Percentiles rank a stretch among this genome's conserved stretches.
Conservation (phyloP, 2,888 invertebrate genomes). For the Phengaris alcon region DNA sequence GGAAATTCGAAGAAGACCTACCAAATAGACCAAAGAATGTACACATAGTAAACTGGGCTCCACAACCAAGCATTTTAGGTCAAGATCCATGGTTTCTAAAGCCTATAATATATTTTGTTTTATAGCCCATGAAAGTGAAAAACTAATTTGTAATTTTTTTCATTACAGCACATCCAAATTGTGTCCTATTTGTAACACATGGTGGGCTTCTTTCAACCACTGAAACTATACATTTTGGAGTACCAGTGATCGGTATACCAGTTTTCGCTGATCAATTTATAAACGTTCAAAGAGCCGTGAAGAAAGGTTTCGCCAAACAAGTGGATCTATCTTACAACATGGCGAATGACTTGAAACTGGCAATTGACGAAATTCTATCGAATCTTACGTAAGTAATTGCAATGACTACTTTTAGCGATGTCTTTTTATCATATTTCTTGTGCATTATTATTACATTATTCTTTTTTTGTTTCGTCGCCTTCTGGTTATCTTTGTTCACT, state of each 20-base stretch:
- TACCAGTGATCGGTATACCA: constrained; percentile 54
- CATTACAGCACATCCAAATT: constrained; percentile 49
- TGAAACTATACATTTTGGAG: constrained; percentile 51
- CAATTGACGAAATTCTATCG: constrained; percentile 47
- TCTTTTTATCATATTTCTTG: neutral
- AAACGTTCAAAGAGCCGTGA: constrained; percentile 52
- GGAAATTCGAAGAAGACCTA: constrained; percentile 65
- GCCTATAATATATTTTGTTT: neutral
- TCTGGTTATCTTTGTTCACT: too few species aligned
- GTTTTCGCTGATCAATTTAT: constrained; percentile 55
- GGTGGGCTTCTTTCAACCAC: constrained; percentile 53
- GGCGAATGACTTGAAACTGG: constrained; percentile 45
- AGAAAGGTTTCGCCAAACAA: constrained; percentile 49
- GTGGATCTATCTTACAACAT: constrained; percentile 47
- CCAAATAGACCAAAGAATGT: constrained; percentile 59
- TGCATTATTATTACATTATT: neutral
- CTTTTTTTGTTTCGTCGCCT: too few species aligned
- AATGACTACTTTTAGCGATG: neutral
- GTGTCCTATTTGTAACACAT: constrained; percentile 50
- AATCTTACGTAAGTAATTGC: constrained; percentile 44
- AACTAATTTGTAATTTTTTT: constrained; percentile 31
- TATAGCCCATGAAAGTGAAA: neutral
- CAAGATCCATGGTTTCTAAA: neutral
- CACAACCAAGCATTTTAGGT: constrained; percentile 56
- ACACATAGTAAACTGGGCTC: constrained; percentile 61